These are phyloP conservation scores for Microcebus griseorufus DNA, from an alignment of 2,113 vertebrate species.

Conservation along the genomic window DNA sequence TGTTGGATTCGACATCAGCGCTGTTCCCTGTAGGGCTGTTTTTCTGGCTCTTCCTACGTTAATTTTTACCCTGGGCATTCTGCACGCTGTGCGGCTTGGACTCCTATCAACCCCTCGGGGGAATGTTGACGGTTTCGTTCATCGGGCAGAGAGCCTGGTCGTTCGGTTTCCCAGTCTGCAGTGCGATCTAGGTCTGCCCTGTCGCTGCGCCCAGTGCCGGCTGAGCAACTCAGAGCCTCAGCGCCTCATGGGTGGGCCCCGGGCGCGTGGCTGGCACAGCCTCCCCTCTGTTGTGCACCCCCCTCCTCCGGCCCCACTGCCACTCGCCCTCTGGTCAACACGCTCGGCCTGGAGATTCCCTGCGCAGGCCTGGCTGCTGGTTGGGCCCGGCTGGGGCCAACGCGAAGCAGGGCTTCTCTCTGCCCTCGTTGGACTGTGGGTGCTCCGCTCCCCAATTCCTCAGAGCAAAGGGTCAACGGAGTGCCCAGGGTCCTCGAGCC, in stretches of 20 bases:
- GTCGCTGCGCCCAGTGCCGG: fast-evolving
- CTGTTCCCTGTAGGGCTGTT: not conserved
- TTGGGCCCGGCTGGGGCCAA: not conserved
- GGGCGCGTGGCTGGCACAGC: fast-evolving
- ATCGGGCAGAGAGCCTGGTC: not conserved
- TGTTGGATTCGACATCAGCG: not conserved
- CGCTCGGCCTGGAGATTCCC: not conserved
- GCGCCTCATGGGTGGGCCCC: too few species aligned
- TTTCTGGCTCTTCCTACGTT: not conserved
- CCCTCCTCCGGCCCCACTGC: too few species aligned
- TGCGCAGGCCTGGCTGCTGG: not conserved
- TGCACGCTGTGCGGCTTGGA: not conserved
- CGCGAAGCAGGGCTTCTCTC: not conserved
- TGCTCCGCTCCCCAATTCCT: not conserved
- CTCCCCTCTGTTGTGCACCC: not conserved
- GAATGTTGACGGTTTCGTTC: not conserved
- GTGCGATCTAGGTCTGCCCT: fast-evolving
- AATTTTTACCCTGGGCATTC: not conserved
- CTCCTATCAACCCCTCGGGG: not conserved
- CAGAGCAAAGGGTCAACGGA: too few species aligned
- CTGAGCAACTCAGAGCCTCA: too few species aligned
- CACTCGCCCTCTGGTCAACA: not conserved
- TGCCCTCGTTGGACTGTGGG: not conserved
- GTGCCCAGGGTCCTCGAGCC: not conserved
- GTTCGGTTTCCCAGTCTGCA: not conserved